phyloP scores from a whole-genome alignment of 2,888 invertebrate species.

The Amphipyra tragopoginis region DNA sequence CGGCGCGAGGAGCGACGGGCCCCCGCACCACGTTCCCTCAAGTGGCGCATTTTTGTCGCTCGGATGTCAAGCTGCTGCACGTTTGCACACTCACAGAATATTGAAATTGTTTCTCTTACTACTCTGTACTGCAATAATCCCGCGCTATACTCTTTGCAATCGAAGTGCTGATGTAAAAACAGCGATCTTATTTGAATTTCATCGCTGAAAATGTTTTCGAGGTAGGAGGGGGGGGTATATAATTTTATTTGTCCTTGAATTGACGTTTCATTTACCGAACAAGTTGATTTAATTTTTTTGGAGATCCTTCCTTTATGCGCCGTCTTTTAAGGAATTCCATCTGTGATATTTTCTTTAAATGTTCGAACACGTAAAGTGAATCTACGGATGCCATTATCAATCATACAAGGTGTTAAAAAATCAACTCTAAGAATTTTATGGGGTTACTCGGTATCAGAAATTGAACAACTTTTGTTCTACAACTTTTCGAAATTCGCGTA shows the following conservation, averaged over 20 bases:
- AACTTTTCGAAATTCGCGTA: too few species aligned
- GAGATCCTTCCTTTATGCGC: constrained; percentile 1
- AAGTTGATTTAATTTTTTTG: constrained; percentile 20
- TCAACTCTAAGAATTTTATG: too few species aligned
- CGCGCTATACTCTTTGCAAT: constrained; percentile 23
- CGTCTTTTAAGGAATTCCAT: not conserved
- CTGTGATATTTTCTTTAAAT: too few species aligned
- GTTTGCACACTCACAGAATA: constrained; percentile 55
- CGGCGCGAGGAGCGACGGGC: constrained; percentile 18
- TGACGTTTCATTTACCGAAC: constrained; percentile 25
- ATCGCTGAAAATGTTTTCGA: constrained; percentile 15
- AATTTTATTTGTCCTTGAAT: constrained; percentile 35
- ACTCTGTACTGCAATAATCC: constrained; percentile 39
- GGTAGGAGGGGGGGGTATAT: not conserved
- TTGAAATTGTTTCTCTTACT: constrained; percentile 52
- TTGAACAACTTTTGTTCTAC: too few species aligned
- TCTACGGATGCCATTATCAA: too few species aligned
- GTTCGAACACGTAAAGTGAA: too few species aligned
- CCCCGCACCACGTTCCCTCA: constrained; percentile 47
- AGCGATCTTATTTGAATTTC: constrained; percentile 24
- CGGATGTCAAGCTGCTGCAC: constrained; percentile 53
- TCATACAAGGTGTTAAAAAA: too few species aligned
- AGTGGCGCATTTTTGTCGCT: constrained; percentile 64
- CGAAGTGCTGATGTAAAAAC: constrained; percentile 26
- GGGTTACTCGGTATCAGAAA: too few species aligned